Conservation (phyloP, 2,888 invertebrate genomes). For the Rotaria socialis region DNA sequence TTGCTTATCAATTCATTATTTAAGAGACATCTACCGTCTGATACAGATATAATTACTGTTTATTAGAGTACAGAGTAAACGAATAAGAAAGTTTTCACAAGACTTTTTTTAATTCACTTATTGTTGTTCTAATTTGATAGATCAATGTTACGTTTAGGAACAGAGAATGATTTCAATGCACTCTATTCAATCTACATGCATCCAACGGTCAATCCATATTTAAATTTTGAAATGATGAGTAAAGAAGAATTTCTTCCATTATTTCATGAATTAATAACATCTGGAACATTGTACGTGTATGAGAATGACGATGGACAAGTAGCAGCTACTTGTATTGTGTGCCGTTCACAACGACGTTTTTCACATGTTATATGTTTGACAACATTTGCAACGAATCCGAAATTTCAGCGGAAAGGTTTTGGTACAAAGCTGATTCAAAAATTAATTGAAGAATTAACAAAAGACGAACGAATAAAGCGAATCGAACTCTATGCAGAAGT, state of each 20-base stretch:
- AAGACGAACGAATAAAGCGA: neutral
- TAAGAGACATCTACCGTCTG: neutral
- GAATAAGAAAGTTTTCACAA: neutral
- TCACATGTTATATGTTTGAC: neutral
- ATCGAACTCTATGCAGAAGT: neutral
- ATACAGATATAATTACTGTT: neutral
- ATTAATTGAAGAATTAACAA: neutral
- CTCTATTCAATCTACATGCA: neutral
- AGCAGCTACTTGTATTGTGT: neutral
- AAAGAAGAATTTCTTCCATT: neutral
- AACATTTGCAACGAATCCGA: neutral
- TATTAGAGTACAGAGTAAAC: neutral
- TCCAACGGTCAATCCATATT: neutral
- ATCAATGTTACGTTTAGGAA: neutral
- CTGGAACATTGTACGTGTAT: neutral
- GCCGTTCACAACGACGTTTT: neutral
- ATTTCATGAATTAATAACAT: neutral
- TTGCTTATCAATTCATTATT: neutral
- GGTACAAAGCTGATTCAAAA: neutral
- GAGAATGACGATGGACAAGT: neutral
- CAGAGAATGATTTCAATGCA: neutral
- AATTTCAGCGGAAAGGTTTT: neutral
- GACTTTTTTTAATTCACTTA: neutral
- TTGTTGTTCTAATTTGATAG: neutral
- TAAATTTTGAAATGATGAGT: neutral